Percentiles rank a stretch among this genome's conserved stretches.
Conservation (phyloP, 2,888 invertebrate species). For the Diploptera punctata region DNA sequence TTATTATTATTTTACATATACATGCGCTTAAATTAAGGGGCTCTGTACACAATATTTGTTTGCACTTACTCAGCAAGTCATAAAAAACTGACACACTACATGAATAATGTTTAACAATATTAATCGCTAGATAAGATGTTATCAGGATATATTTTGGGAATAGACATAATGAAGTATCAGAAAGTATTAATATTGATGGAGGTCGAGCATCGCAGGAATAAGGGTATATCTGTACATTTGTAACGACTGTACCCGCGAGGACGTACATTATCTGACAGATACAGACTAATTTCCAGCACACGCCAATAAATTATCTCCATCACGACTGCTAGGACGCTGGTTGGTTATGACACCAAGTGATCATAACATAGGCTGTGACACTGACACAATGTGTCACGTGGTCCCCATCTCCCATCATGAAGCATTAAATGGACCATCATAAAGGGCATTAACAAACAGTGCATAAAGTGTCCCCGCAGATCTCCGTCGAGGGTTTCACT, state of each 20-base stretch:
- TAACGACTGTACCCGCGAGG: conserved; percentile 1
- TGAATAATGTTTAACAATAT: too few species aligned
- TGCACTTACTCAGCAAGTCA: too few species aligned
- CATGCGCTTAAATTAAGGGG: too few species aligned
- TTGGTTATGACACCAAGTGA: conserved; percentile 22
- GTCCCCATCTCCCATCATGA: neutral
- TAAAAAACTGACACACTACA: too few species aligned
- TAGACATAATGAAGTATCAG: too few species aligned
- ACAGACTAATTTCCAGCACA: conserved; percentile 26
- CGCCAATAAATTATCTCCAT: conserved; percentile 25
- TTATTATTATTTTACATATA: too few species aligned
- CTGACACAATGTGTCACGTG: conserved; percentile 9
- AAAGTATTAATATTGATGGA: too few species aligned
- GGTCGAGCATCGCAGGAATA: too few species aligned
- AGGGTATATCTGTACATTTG: too few species aligned
- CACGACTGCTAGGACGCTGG: conserved; percentile 9
- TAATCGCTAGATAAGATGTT: too few species aligned
- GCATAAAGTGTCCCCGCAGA: conserved; percentile 18
- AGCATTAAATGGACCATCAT: conserved; percentile 2
- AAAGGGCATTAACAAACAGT: neutral
- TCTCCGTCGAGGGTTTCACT: neutral
- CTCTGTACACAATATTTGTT: too few species aligned
- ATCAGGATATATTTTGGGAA: too few species aligned
- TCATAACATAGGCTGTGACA: conserved; percentile 15
- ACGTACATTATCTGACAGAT: conserved; percentile 7